These are phyloP conservation scores for Panagrolaimus sp. DNA, from an alignment of 1,140 invertebrate genomes.

Conservation along the genomic window DNA sequence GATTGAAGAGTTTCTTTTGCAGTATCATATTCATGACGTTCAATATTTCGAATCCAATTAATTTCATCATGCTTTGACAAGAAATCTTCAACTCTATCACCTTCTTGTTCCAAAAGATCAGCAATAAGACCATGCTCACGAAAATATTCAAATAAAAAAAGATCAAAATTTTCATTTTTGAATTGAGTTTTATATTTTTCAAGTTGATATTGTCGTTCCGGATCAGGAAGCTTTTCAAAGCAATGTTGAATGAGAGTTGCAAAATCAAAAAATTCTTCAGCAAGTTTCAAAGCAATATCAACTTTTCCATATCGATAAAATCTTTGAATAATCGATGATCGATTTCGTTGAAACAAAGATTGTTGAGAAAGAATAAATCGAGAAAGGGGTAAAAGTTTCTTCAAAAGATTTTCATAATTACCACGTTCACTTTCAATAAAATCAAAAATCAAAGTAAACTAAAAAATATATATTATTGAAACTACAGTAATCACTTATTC, in stretches of 20 bases:
- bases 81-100: constrained; percentile 7
- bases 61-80: constrained; percentile 8
- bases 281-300: neutral
- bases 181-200: constrained; percentile 14
- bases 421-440: neutral
- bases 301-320: neutral
- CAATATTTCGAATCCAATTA: constrained; percentile 14
- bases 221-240: neutral
- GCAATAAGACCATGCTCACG: neutral
- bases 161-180: constrained; percentile 4
- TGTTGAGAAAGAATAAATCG: neutral
- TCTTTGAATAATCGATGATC: constrained; percentile 1
- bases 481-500: too few species aligned
- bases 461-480: too few species aligned
- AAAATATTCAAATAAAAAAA: constrained; percentile 7
- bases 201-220: constrained; percentile 1
- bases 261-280: constrained; percentile 6
- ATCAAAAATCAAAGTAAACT: neutral
- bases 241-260: constrained; percentile 6
- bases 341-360: neutral
- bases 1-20: neutral
- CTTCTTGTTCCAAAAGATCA: neutral
- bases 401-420: neutral
- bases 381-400: neutral
- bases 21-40: neutral